Percentiles rank a stretch among this genome's conserved stretches.
These are phyloP conservation scores for Pangasianodon hypophthalmus DNA, from an alignment of 2,113 vertebrate species.

Conservation along the genomic window DNA sequence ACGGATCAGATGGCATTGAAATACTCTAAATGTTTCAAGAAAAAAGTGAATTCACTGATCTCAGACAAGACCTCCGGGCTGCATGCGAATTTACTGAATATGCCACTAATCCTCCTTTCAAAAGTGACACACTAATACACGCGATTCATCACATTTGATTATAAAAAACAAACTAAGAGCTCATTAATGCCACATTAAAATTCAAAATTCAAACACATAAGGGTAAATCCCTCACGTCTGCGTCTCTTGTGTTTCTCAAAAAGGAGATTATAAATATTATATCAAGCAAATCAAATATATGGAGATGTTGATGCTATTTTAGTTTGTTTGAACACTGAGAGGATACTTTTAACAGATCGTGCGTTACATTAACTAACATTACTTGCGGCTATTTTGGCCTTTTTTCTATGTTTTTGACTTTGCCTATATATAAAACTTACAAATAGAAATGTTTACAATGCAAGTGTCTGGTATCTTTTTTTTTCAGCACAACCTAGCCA, in stretches of 20 bases:
- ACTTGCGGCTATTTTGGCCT: neutral
- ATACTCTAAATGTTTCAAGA: neutral
- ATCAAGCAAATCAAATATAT: neutral
- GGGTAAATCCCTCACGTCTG: constrained; percentile 54
- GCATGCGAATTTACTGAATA: neutral
- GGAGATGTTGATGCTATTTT: neutral
- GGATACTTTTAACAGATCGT: neutral
- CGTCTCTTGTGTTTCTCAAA: neutral
- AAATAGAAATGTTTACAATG: neutral
- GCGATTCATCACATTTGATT: constrained; percentile 55
- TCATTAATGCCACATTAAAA: constrained; percentile 71
- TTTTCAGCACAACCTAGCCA: neutral
- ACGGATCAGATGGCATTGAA: neutral
- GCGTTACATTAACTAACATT: neutral
- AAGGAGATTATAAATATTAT: neutral
- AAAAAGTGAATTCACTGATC: neutral
- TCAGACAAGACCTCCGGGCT: neutral
- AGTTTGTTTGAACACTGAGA: neutral
- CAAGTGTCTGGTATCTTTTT: neutral
- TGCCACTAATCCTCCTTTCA: constrained; percentile 20
- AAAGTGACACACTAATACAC: constrained; percentile 65
- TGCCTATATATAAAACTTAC: neutral
- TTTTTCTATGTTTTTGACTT: neutral
- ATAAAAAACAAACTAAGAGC: constrained; percentile 61
- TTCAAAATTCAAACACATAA: constrained; percentile 58